Base-by-base conservation (phyloP, 2,888 invertebrate species). In the Parelbella ahira region DNA sequence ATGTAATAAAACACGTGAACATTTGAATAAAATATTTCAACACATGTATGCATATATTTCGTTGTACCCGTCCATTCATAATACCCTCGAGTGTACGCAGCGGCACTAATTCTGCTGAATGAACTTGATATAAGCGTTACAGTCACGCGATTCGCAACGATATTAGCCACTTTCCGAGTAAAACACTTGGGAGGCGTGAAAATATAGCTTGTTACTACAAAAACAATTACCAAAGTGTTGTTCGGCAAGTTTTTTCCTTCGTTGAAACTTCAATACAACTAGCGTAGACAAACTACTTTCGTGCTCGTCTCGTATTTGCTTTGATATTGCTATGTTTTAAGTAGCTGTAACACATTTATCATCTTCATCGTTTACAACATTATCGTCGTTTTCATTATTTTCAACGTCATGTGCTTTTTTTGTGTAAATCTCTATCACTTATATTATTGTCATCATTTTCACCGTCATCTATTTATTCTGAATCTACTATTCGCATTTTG, bases 101-200 rank as follows among this genome's bases (percentile, higher is more conserved):
- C 12, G 38, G 45, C 49, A 47, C 47, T 50, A 52, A 54, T 50
- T 49, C 30, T 33, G 42, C 45, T 44, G 47, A 53, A 57, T 41
- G 41, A 34, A 34, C 41, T 53, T 39, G 53, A 53, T 53, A 54
- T 57, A 57, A 56, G 49, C 44, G 51, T 32, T 10, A 10, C 36
- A 49, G 57, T 54, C 57, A 57, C 57, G 57, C 56, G 47, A 54
- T 36, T 34, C 34, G 12, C 37, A 38, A 48, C 27, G 11, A 34
- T 41, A 41, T 41, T 41, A 41, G 20, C 33, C 34, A 34, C 20
- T 42, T 41, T 33, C 18, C 34, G 20, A 38, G 38, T 21, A 34
- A 28, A 28, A 34, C 41, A 42, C 41, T 42, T 28, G 41, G 41
- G 41, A 42, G 28, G 41, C 41, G 34, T 27, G 27, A 42, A 42